Evolutionary conservation across 2,888 invertebrate genomes (phyloP).

Genomic region (Galeopsomyia nigrocyanea): DNA sequence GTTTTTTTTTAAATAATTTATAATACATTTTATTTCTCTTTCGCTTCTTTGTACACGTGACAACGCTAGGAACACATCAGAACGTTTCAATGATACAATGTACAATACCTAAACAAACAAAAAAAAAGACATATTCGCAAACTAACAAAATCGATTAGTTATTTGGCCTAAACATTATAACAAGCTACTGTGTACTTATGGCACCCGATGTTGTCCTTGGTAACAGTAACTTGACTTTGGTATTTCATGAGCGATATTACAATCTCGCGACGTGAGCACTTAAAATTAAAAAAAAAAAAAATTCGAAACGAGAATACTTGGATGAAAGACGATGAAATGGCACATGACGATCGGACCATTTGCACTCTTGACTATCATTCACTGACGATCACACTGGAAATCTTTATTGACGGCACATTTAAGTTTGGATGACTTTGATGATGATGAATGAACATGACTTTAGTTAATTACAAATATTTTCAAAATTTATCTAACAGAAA

Average conservation of each 20-base stretch:
- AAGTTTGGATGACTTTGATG: background rate
- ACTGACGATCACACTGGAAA: constrained; percentile 13
- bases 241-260: constrained; percentile 36
- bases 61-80: constrained; percentile 44
- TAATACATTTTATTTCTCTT: constrained; percentile 25
- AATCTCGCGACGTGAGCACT: background rate
- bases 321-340: constrained; percentile 17
- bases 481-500: constrained; percentile 12
- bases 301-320: constrained; percentile 14
- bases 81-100: constrained; percentile 45
- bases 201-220: constrained; percentile 49
- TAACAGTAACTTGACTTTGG: constrained; percentile 58
- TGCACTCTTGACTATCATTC: constrained; percentile 20
- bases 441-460: constrained; percentile 13
- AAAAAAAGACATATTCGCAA: constrained; percentile 5
- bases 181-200: constrained; percentile 50
- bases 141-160: constrained; percentile 14
- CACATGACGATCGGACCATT: constrained; percentile 21
- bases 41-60: constrained; percentile 43
- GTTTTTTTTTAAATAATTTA: constrained; percentile 36
- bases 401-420: constrained; percentile 9
- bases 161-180: constrained; percentile 21
- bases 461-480: constrained; percentile 24
- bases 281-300: background rate
- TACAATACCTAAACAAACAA: constrained; percentile 41